phyloP scores from a whole-genome alignment of 92 coral and sea anemone genomes.

The Zoanthus sansibaricus region DNA sequence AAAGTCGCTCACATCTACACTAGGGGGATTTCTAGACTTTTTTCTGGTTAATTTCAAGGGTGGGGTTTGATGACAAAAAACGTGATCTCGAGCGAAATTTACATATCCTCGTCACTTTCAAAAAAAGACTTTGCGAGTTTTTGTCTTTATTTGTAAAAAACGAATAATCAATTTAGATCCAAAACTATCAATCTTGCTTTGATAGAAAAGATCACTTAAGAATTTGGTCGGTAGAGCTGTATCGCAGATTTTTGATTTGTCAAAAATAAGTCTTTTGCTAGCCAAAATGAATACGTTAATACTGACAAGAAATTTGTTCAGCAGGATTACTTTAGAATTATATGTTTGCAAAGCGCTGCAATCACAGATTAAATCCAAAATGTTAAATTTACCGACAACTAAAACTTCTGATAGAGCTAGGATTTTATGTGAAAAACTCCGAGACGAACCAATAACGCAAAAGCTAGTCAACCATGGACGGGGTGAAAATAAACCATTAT shows the following conservation, averaged over 20 bases:
- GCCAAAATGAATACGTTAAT: conserved; percentile 25
- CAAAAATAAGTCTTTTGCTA: conserved; percentile 40
- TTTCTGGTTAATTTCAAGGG: conserved; percentile 37
- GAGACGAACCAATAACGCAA: conserved; percentile 16
- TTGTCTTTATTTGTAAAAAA: conserved; percentile 9
- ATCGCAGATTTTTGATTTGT: conserved; percentile 33
- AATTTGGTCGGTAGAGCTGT: conserved; percentile 14
- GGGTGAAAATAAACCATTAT: conserved; percentile 51
- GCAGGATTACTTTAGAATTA: conserved; percentile 36
- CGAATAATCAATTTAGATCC: conserved; percentile 25
- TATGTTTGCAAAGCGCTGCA: conserved; percentile 33
- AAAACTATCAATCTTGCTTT: conserved; percentile 45
- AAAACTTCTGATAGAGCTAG: conserved; percentile 11
- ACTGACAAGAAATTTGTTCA: conserved; percentile 36
- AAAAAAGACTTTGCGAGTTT: conserved; percentile 19
- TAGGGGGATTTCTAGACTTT: conserved; percentile 38
- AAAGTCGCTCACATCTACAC: background rate
- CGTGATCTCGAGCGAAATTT: conserved; percentile 49
- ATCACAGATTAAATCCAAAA: conserved; percentile 34
- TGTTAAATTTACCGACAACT: conserved; percentile 23
- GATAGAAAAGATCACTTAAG: conserved; percentile 26
- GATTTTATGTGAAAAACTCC: conserved; percentile 8
- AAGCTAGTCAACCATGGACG: conserved; percentile 41
- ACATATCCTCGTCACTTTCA: conserved; percentile 51
- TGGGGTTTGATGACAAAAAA: conserved; percentile 48